Percentiles rank a stretch among this genome's conserved stretches.
Evolutionary conservation across 2,888 invertebrate genomes (phyloP).

Genomic region (Carterocephalus palaemon): DNA sequence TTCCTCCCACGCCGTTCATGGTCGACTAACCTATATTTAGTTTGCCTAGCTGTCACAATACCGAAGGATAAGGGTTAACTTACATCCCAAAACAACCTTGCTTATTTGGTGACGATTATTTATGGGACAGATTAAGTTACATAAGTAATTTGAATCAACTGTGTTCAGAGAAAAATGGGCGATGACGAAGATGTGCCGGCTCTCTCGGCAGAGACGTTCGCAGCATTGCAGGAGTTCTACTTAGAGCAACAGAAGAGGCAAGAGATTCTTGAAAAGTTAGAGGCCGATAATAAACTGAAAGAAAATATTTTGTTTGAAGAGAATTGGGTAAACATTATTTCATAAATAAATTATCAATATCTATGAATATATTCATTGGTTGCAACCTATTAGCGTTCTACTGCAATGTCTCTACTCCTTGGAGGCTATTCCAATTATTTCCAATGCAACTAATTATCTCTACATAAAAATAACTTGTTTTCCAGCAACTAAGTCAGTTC

Average conservation of each 20-base stretch:
- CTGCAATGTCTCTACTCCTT: too few relatives aligned
- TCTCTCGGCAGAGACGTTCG: conserved; percentile 84
- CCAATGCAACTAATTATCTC: too few relatives aligned
- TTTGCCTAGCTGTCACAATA: conserved; percentile 55
- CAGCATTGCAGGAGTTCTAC: conserved; percentile 88
- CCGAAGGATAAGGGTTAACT: conserved; percentile 27
- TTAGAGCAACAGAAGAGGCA: conserved; percentile 82
- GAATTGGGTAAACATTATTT: conserved; percentile 83
- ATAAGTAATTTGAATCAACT: background rate
- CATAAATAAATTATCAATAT: too few relatives aligned
- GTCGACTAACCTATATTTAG: conserved; percentile 62
- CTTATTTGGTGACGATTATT: background rate
- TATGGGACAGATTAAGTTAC: conserved; percentile 4
- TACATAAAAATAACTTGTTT: conserved; percentile 30
- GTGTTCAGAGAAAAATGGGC: conserved; percentile 37
- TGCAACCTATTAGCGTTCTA: too few relatives aligned
- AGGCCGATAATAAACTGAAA: conserved; percentile 62
- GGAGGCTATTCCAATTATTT: too few relatives aligned
- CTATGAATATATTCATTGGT: too few relatives aligned
- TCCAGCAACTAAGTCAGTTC: conserved; percentile 97
- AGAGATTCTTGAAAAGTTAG: conserved; percentile 70
- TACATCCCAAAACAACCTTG: background rate
- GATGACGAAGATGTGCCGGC: conserved; percentile 81
- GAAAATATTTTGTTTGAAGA: conserved; percentile 83
- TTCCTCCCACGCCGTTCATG: conserved; percentile 29